These are phyloP conservation scores for Sminthurides aquaticus DNA, from an alignment of 2,888 invertebrate species.

Conservation along the genomic window DNA sequence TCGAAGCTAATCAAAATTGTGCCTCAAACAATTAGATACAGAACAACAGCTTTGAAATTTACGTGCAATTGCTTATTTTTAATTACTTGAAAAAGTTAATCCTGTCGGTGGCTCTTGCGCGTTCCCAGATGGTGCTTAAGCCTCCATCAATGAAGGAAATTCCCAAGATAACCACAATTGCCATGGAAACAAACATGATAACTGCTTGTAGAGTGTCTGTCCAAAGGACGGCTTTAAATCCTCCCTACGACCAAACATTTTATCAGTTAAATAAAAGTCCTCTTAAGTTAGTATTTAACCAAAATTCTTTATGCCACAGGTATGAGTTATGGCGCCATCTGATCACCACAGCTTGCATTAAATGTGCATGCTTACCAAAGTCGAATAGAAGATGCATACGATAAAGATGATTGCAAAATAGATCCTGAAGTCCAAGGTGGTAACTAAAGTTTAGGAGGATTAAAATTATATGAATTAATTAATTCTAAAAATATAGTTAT, in stretches of 20 bases:
- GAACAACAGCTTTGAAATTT: not conserved
- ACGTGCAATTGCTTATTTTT: not conserved
- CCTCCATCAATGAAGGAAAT: constrained; percentile 33
- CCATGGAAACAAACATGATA: constrained; percentile 31
- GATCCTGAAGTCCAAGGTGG: constrained; percentile 37
- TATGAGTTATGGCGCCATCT: not conserved
- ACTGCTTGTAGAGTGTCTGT: constrained; percentile 38
- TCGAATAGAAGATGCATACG: constrained; percentile 42
- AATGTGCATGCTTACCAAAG: constrained; percentile 34
- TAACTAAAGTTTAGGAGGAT: constrained; percentile 25
- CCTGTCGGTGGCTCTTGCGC: constrained; percentile 25
- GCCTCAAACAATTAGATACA: not conserved
- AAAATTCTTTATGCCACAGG: not conserved
- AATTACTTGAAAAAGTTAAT: constrained; percentile 38
- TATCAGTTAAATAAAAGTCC: not conserved
- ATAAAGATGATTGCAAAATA: constrained; percentile 36
- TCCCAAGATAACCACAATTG: constrained; percentile 31
- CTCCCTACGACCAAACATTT: constrained; percentile 17
- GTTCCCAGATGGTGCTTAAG: constrained; percentile 29
- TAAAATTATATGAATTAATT: too few species aligned
- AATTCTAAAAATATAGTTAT: too few species aligned
- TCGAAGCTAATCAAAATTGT: constrained; percentile 30
- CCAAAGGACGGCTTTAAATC: constrained; percentile 30
- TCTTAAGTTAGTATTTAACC: not conserved
- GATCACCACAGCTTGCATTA: not conserved